A percentile compares a stretch with the other conserved stretches of the same genome.
phyloP scores from a whole-genome alignment of 2,797 vertebrate genomes.

The Aselliscus stoliczkanus region DNA sequence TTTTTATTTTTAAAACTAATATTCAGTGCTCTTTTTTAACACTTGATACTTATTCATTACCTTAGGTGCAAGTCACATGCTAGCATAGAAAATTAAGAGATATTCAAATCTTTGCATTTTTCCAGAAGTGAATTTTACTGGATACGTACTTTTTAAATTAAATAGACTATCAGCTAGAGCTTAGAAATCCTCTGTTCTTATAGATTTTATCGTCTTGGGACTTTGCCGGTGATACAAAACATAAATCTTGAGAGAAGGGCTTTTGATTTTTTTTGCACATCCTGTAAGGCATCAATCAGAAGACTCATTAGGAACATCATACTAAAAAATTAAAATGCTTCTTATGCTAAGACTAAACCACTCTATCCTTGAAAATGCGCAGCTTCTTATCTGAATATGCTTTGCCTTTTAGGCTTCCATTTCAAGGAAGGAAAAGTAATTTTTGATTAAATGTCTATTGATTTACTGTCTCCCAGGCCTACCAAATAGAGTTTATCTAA shows the following conservation, averaged over 20 bases:
- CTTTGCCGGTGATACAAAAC: neutral
- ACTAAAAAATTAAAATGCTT: slow-evolving; percentile 30
- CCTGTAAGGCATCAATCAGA: neutral
- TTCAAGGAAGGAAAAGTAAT: slow-evolving; percentile 54
- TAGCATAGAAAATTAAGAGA: slow-evolving; percentile 24
- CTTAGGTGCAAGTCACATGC: neutral
- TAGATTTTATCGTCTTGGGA: slow-evolving; percentile 23
- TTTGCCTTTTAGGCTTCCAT: slow-evolving; percentile 40
- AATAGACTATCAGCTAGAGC: neutral
- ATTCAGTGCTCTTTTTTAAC: neutral
- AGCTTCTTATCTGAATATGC: slow-evolving; percentile 37
- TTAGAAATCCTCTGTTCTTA: slow-evolving; percentile 29
- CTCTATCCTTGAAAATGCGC: slow-evolving; percentile 29
- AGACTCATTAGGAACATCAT: slow-evolving; percentile 5
- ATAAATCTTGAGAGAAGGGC: slow-evolving; percentile 22
- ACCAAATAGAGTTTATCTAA: slow-evolving; percentile 27
- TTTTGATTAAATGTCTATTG: slow-evolving; percentile 59
- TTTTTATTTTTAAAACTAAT: slow-evolving; percentile 52
- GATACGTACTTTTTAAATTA: slow-evolving; percentile 48
- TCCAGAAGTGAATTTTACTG: slow-evolving; percentile 34
- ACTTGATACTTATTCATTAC: neutral
- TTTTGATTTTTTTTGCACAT: slow-evolving; percentile 43
- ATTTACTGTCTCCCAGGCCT: slow-evolving; percentile 40
- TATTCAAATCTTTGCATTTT: slow-evolving; percentile 27
- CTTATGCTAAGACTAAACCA: neutral